phyloP scores from a whole-genome alignment of 1,140 invertebrate genomes.

The Trachymyrmex cornetzi region DNA sequence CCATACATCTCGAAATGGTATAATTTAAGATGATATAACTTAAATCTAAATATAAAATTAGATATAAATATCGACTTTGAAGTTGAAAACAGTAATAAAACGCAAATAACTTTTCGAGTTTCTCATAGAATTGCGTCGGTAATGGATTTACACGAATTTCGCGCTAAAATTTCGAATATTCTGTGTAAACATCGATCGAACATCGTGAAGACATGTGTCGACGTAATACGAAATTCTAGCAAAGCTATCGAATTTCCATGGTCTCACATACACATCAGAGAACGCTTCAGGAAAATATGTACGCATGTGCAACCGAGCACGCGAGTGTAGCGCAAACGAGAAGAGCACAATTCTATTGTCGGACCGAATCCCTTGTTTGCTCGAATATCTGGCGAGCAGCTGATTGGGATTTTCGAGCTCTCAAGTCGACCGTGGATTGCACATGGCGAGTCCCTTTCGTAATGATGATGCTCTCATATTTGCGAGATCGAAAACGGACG shows the following conservation, averaged over 20 bases:
- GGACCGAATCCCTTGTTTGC: slow-evolving; percentile 78
- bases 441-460: slow-evolving; percentile 73
- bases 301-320: slow-evolving; percentile 39
- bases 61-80: no score
- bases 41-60: no score
- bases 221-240: not conserved
- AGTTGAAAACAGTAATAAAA: not conserved
- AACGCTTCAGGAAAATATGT: slow-evolving; percentile 22
- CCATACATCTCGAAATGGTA: no score
- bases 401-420: slow-evolving; percentile 83
- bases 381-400: slow-evolving; percentile 81
- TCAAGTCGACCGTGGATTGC: slow-evolving; percentile 74
- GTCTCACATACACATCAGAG: not conserved
- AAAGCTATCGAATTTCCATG: slow-evolving; percentile 30
- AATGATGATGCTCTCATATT: slow-evolving; percentile 67
- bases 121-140: not conserved
- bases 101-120: not conserved
- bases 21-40: no score
- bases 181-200: not conserved
- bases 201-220: not conserved
- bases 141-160: not conserved
- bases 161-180: not conserved
- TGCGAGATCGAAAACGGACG: slow-evolving; percentile 59
- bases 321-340: slow-evolving; percentile 62
- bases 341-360: slow-evolving; percentile 79